Percentiles rank a stretch among this genome's conserved stretches.
phyloP scores from a whole-genome alignment of 2,888 invertebrate genomes.

The Notodonta ziczac region DNA sequence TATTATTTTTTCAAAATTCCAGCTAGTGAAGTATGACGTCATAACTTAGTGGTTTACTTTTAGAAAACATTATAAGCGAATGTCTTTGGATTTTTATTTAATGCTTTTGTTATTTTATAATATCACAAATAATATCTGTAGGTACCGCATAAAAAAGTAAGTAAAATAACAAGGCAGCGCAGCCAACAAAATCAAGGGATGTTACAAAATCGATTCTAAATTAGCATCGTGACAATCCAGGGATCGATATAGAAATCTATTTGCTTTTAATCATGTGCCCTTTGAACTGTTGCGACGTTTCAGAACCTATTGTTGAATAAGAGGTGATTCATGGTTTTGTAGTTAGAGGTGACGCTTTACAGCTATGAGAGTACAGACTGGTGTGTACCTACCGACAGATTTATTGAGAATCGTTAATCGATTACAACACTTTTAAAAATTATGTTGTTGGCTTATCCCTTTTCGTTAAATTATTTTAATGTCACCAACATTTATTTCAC shows the following conservation, averaged over 20 bases:
- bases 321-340: background rate
- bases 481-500: background rate
- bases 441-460: too few relatives aligned
- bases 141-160: too few relatives aligned
- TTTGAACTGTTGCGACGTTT: slow-evolving; percentile 74
- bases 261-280: slow-evolving; percentile 75
- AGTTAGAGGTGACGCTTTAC: background rate
- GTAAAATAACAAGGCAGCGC: background rate
- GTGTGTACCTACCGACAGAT: background rate
- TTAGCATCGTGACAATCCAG: slow-evolving; percentile 74
- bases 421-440: background rate
- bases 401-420: too few relatives aligned
- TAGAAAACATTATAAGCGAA: too few relatives aligned
- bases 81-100: too few relatives aligned
- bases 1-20: too few relatives aligned
- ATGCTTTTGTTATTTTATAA: too few relatives aligned
- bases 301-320: slow-evolving; percentile 32
- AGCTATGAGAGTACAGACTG: background rate
- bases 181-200: slow-evolving; percentile 39
- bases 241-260: slow-evolving; percentile 68
- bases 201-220: slow-evolving; percentile 65
- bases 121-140: too few relatives aligned
- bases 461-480: background rate
- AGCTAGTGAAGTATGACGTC: too few relatives aligned
- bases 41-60: too few relatives aligned